Percentiles rank a stretch among this genome's conserved stretches.
Evolutionary conservation across 1,140 invertebrate species (phyloP).

Genomic region (Wiebesia pumilae): DNA sequence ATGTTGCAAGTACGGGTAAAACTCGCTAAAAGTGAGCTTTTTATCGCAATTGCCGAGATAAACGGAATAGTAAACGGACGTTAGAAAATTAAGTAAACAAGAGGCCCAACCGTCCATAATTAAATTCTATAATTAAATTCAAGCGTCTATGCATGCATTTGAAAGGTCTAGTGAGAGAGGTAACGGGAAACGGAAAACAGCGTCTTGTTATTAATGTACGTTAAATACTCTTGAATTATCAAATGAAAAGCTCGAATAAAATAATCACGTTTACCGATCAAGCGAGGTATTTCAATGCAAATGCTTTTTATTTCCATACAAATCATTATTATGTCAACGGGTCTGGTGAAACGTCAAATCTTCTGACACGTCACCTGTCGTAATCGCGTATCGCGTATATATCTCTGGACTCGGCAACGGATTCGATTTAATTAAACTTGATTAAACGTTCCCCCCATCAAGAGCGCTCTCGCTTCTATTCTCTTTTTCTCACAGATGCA

Average conservation of each 20-base stretch:
- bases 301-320: not conserved
- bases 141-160: no score
- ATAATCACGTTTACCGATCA: not conserved
- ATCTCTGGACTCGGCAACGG: not conserved
- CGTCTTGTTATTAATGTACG: not conserved
- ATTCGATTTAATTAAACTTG: constrained; percentile 39
- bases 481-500: not conserved
- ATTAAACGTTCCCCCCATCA: not conserved
- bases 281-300: constrained; percentile 53
- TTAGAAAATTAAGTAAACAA: not conserved
- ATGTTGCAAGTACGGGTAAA: no score
- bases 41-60: not conserved
- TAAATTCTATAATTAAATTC: no score
- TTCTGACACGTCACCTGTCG: constrained; percentile 41
- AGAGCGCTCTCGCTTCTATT: not conserved
- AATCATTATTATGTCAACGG: constrained; percentile 58
- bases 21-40: not conserved
- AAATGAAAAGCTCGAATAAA: not conserved
- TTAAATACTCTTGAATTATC: not conserved
- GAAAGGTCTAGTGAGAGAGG: not conserved
- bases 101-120: not conserved
- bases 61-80: not conserved
- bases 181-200: not conserved
- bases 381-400: not conserved
- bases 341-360: constrained; percentile 56